Evolutionary conservation across 2,888 invertebrate genomes (phyloP), one percentile per base, ranked within the genome.

Genomic region (Camptogramma bilineatum): DNA sequence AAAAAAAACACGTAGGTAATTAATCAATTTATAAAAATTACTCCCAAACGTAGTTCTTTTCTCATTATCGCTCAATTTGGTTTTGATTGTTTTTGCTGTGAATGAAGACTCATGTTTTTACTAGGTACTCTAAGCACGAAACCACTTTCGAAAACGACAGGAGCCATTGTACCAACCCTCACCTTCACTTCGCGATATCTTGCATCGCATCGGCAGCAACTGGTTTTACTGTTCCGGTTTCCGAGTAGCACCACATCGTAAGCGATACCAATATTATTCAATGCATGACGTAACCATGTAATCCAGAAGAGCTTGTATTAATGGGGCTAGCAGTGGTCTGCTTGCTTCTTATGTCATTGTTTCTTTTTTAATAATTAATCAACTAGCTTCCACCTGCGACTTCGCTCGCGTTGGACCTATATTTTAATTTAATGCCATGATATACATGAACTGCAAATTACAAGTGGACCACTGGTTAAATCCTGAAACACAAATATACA

Each of bases 251-350:
- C 31, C 31, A 31, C 16, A 55, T 44, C 42, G 55, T 47, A 62
- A 62, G 24, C 28, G 56, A 52, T 62, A 62, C n/a, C 28, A 21
- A 28, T 57, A 63, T 62, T 62, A 62, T 63, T 57, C 57, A 57
- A 63, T 44, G 34, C 39, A 24, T 63, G 46, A 62, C 42, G 62
- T 57, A 63, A 57, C 17, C 48, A 16, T 47, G 55, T 34, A 31
- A 56, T 55, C 44, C 18, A 47, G 17, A 52, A 21, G 31, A 56
- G 21, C 52, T 46, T 42, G 51, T 52, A 50, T 54, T 21, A 34
- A 16, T 16, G 42, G 42, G 42, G 42, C 42, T 44, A 44, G 44
- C 44, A 44, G 16, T 44, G 8, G 44, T 17, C 17, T 44, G 16
- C 44, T 44, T 16, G 39, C 8, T 13, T 39, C 10, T 2, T 16